Evolutionary conservation across 2,888 invertebrate genomes (phyloP).

Genomic region (Sisyra nigra): DNA sequence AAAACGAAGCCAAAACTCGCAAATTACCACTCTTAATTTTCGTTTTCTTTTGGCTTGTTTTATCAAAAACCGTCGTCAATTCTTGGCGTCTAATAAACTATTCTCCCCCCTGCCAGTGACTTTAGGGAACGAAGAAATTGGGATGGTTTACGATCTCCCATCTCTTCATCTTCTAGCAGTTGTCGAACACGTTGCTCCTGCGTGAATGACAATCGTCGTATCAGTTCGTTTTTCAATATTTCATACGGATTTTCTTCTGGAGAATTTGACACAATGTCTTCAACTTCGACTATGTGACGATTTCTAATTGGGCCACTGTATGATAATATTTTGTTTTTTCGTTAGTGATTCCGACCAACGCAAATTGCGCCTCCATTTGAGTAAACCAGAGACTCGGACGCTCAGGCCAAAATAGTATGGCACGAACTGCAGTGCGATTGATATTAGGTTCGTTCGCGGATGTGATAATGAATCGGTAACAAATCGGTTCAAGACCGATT

Average conservation of each 20-base stretch:
- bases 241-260: not conserved
- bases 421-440: too few species aligned
- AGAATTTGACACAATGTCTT: slow-evolving; percentile 9
- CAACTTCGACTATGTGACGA: slow-evolving; percentile 7
- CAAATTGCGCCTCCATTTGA: slow-evolving; percentile 9
- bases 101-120: too few species aligned
- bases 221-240: not conserved
- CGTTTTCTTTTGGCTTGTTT: too few species aligned
- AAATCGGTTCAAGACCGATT: too few species aligned
- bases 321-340: slow-evolving; percentile 10
- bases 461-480: too few species aligned
- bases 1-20: too few species aligned
- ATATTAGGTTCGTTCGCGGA: too few species aligned
- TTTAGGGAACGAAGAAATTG: not conserved
- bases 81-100: too few species aligned
- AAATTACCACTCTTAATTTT: too few species aligned
- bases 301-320: slow-evolving; percentile 6
- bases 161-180: not conserved
- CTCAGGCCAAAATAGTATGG: too few species aligned
- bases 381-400: slow-evolving; percentile 10
- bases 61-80: too few species aligned
- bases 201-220: not conserved
- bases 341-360: slow-evolving; percentile 4
- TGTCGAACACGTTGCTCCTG: not conserved
- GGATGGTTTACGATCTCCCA: not conserved